Conservation (phyloP, 2,113 vertebrate genomes). For the Mesitornis unicolor region DNA sequence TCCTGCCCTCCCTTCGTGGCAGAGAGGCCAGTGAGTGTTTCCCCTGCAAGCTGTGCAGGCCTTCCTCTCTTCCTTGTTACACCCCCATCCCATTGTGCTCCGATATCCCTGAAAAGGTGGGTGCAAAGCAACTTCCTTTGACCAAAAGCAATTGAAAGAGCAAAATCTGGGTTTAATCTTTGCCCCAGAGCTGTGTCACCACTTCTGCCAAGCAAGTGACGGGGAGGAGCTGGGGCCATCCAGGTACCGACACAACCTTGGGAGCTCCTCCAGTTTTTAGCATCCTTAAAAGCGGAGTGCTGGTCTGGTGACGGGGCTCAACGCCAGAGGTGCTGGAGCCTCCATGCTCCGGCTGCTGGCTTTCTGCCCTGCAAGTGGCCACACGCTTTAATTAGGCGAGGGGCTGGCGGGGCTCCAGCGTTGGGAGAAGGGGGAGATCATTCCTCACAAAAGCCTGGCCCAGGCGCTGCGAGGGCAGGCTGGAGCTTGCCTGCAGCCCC, state of each 20-base stretch:
- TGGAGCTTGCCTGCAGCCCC: neutral
- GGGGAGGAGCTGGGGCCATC: neutral
- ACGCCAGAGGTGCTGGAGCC: neutral
- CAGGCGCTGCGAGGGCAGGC: neutral
- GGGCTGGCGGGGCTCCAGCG: neutral
- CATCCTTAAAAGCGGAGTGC: neutral
- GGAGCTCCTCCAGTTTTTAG: neutral
- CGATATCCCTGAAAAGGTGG: accelerated
- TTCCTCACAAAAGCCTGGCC: neutral
- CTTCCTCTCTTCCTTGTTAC: neutral
- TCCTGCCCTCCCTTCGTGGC: neutral
- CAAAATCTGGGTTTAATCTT: neutral
- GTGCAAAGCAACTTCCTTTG: neutral
- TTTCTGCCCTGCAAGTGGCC: neutral
- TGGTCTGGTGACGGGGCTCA: neutral
- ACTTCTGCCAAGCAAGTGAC: accelerated
- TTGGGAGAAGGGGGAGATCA: neutral
- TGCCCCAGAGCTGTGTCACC: accelerated
- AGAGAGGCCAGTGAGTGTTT: neutral
- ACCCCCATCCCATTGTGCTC: accelerated
- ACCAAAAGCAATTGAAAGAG: neutral
- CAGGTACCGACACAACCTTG: accelerated
- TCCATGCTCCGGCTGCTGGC: accelerated
- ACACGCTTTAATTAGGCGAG: neutral
- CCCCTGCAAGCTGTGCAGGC: accelerated